phyloP scores from a whole-genome alignment of 2,797 vertebrate species.

The Silurus lanzhouensis region DNA sequence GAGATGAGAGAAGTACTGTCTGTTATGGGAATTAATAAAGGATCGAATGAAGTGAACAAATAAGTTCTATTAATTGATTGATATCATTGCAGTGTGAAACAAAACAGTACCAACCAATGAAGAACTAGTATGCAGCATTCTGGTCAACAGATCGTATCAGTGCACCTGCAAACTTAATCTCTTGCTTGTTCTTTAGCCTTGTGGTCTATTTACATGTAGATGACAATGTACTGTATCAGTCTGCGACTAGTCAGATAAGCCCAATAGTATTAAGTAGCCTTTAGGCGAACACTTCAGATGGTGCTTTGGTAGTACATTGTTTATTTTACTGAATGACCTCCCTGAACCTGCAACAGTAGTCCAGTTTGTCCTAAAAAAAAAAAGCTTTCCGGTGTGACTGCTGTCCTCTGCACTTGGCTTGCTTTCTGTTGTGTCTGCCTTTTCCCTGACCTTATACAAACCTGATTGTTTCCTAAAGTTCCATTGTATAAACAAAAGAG shows the following conservation, averaged over 20 bases:
- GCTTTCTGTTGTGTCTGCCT: constrained; percentile 58
- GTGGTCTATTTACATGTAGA: constrained; percentile 24
- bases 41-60: not conserved
- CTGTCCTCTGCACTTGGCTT: constrained; percentile 33
- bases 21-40: not conserved
- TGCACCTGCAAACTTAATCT: not conserved
- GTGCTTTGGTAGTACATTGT: constrained; percentile 41
- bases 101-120: not conserved
- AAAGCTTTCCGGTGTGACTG: constrained; percentile 58
- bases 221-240: constrained; percentile 11
- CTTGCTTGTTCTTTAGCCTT: not conserved
- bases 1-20: not conserved
- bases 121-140: not conserved
- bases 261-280: constrained; percentile 48
- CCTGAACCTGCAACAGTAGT: constrained; percentile 37
- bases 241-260: constrained; percentile 15
- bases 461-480: constrained; percentile 57
- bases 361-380: constrained; percentile 62
- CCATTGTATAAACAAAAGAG: constrained; percentile 70
- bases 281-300: constrained; percentile 33
- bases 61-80: not conserved
- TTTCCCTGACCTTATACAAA: constrained; percentile 61
- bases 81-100: not conserved
- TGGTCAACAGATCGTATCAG: not conserved
- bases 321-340: constrained; percentile 27